Evolutionary conservation across 2,888 invertebrate genomes (phyloP), one percentile per base, ranked within the genome.

Genomic region (Drosophila paramelanica): DNA sequence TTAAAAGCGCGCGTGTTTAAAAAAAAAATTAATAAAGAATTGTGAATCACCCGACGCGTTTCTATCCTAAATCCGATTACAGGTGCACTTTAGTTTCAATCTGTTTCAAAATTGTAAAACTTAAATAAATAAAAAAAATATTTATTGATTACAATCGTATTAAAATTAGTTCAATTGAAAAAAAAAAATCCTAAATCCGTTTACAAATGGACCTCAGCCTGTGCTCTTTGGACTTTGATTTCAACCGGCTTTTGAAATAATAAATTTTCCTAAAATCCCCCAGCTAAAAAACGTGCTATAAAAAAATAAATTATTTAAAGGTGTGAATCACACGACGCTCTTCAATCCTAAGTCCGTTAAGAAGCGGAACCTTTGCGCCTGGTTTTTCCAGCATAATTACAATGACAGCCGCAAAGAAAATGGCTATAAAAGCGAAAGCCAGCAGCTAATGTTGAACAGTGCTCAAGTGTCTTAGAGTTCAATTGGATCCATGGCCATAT

Each of bases 401-500:
- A 13, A 62, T 67, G 53, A 38, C 10, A 10, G 1, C 38, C 36
- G 41, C 46, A 43, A 50, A 43, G 31, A 46, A 36, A 39, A 50
- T 23, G 49, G 51, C 13, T 10, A 36, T 70, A 7, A 23, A 58
- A 33, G 33, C 49, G 8, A 6, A 13, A 23, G n/a, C 25, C 42
- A 50, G 36, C 38, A 69, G 51, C 36, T 61, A 67, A 59, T 47
- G n/a, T n/a, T 17, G 13, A 31, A 20, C 55, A 20, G 56, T 53
- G n/a, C n/a, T 11, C 10, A 5, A 17, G 23, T 33, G 27, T 11
- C 25, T n/a, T 11, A 36, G 41, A 33, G 39, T 66, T 20, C 38
- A 20, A 13, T 25, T 20, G 17, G 31, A 25, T 39, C 51, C 46
- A 82, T 82, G 82, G 88, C 88, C 57, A 70, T 83, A 64, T 33